Conservation (phyloP, 2,888 invertebrate genomes). For the Philopedon plagiatum region DNA sequence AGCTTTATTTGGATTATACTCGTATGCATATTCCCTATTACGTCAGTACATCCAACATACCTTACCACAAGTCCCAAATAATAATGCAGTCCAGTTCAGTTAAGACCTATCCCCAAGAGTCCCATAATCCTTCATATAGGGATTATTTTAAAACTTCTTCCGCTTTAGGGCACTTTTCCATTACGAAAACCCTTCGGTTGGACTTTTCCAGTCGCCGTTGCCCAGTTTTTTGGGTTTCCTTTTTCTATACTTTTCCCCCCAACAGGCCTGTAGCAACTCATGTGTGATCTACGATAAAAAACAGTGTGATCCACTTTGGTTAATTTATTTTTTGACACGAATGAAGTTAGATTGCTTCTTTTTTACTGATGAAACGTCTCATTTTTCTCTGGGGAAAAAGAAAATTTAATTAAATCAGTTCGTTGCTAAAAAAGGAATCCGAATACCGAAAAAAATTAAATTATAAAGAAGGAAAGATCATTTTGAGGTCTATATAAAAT, state of each 20-base stretch:
- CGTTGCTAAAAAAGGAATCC: too few relatives aligned
- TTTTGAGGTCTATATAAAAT: too few relatives aligned
- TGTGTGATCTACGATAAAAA: slow-evolving; percentile 18
- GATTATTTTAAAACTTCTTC: slow-evolving; percentile 15
- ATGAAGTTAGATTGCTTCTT: slow-evolving; percentile 1
- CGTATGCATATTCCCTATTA: too few relatives aligned
- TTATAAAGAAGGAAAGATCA: too few relatives aligned
- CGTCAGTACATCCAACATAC: too few relatives aligned
- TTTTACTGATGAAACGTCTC: background rate
- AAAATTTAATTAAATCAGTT: background rate
- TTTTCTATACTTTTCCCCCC: background rate
- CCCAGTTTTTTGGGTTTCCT: slow-evolving; percentile 1
- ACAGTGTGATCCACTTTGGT: slow-evolving; percentile 2
- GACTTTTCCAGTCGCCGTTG: background rate
- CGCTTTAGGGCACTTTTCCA: slow-evolving; percentile 9
- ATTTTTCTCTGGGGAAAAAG: background rate
- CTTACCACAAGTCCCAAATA: background rate
- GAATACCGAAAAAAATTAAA: too few relatives aligned
- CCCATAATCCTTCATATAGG: background rate
- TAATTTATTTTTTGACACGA: slow-evolving; percentile 12
- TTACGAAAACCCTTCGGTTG: background rate
- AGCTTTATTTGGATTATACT: too few relatives aligned
- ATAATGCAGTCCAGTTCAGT: background rate
- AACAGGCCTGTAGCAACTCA: background rate
- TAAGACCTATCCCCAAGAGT: background rate